A percentile compares a stretch with the other conserved stretches of the same genome.
Evolutionary conservation across 2,797 vertebrate species (phyloP).

Genomic region (Anguilla obscura): DNA sequence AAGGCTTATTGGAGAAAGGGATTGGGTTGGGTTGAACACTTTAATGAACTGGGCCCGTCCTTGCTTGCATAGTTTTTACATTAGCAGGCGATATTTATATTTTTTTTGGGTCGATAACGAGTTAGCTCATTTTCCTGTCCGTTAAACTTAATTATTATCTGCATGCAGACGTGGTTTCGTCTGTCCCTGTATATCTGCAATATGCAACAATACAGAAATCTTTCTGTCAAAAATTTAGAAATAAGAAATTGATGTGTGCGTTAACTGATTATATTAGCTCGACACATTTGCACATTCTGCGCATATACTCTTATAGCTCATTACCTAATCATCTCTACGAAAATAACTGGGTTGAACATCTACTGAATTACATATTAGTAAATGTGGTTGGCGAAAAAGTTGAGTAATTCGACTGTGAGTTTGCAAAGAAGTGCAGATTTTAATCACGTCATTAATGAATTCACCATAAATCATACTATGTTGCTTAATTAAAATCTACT

Average conservation of each 20-base stretch:
- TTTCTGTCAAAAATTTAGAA: not conserved
- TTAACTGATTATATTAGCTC: not conserved
- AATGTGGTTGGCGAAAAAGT: not conserved
- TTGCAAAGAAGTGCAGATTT: not conserved
- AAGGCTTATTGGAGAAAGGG: not conserved
- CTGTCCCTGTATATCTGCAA: not conserved
- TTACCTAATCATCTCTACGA: not conserved
- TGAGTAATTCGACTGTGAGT: not conserved
- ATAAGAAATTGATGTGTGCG: not conserved
- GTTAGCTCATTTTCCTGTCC: not conserved
- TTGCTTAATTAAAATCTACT: not conserved
- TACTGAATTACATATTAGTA: not conserved
- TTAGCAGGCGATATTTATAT: not conserved
- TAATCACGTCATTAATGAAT: too few species aligned
- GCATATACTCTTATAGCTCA: not conserved
- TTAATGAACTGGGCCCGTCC: not conserved
- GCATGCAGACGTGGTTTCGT: not conserved
- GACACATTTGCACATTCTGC: not conserved
- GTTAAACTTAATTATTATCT: not conserved
- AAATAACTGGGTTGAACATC: not conserved
- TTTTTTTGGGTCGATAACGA: not conserved
- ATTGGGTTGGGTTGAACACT: not conserved
- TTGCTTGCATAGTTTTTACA: not conserved
- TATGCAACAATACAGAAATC: too few species aligned
- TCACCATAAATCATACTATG: not conserved